Percentiles rank a stretch among this genome's conserved stretches.
These are phyloP conservation scores for Heliconius cydno DNA, from an alignment of 2,888 invertebrate species.

Conservation along the genomic window DNA sequence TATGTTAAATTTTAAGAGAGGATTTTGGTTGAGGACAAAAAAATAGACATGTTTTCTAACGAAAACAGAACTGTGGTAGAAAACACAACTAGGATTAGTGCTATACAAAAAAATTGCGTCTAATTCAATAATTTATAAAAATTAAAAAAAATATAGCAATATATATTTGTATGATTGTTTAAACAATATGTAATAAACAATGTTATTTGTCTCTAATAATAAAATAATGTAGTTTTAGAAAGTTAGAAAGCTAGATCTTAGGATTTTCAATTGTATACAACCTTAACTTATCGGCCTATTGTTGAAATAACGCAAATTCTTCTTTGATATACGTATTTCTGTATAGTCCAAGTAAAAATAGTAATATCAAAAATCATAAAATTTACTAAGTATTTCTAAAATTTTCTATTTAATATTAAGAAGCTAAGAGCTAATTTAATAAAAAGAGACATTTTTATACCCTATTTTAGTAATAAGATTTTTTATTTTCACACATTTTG, in stretches of 20 bases:
- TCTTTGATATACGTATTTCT: background rate
- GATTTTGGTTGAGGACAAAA: too few species aligned
- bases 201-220: background rate
- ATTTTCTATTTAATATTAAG: background rate
- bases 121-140: too few species aligned
- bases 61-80: too few species aligned
- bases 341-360: background rate
- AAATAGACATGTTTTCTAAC: too few species aligned
- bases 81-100: too few species aligned
- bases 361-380: background rate
- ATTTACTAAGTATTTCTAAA: background rate
- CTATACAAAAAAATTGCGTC: too few species aligned
- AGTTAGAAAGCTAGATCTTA: conserved; percentile 29
- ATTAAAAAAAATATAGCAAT: too few species aligned
- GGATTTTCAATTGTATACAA: conserved; percentile 18
- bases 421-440: background rate
- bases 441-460: too few species aligned
- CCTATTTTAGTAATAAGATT: too few species aligned
- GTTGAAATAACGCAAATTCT: conserved; percentile 23
- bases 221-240: conserved; percentile 23
- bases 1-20: too few species aligned
- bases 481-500: too few species aligned
- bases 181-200: too few species aligned
- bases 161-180: background rate
- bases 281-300: conserved; percentile 32